Evolutionary conservation across 2,797 vertebrate species (phyloP).

Genomic region (Rhinichthys osculus): DNA sequence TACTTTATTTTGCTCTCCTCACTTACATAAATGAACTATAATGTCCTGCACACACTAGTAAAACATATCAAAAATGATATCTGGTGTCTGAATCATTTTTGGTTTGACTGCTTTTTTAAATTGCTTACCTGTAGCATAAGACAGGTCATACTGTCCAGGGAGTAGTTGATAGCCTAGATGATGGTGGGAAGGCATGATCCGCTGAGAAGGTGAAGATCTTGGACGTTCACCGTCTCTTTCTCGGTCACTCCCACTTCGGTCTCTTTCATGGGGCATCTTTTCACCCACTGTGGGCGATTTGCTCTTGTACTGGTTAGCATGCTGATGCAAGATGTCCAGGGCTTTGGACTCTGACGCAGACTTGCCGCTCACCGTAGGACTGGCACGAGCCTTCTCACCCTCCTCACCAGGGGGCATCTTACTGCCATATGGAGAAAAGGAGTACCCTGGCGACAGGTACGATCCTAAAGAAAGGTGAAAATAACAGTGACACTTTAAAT

Average conservation of each 20-base stretch:
- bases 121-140: conserved; percentile 92
- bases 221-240: conserved; percentile 84
- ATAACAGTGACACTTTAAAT: not conserved
- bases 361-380: conserved; percentile 85
- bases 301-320: conserved; percentile 97
- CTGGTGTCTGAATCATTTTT: too few relatives aligned
- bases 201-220: conserved; percentile 95
- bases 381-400: conserved; percentile 84
- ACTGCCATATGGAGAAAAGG: conserved; percentile 90
- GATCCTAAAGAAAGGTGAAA: conserved; percentile 78
- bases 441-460: conserved; percentile 93
- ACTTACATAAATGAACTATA: too few relatives aligned
- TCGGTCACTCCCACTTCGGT: conserved; percentile 79
- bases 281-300: conserved; percentile 97
- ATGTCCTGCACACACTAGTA: too few relatives aligned
- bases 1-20: too few relatives aligned
- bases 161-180: conserved; percentile 94
- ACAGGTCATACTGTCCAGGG: conserved; percentile 95
- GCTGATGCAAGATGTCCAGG: conserved; percentile 95
- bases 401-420: conserved; percentile 86
- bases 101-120: not conserved
- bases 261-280: conserved; percentile 89
- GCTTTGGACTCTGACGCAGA: conserved; percentile 91
- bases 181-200: conserved; percentile 96
- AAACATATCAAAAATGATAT: too few relatives aligned